Conservation (phyloP, 64 coral and sea anemone species). For the Acropora tenuis region DNA sequence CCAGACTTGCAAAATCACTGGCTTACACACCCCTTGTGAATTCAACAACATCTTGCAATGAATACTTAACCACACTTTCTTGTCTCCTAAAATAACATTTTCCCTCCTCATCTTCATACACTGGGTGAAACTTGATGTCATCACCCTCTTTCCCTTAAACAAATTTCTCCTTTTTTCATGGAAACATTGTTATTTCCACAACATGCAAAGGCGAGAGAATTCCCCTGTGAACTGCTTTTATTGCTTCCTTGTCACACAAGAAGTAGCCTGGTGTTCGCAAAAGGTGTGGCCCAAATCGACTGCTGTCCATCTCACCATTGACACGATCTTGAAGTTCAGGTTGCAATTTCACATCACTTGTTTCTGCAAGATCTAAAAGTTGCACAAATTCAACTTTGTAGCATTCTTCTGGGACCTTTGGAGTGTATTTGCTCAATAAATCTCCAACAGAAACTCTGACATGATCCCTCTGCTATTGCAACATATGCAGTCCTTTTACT, state of each 20-base stretch:
- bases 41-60: too few species aligned
- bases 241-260: constrained; percentile 85
- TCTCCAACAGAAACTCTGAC: constrained; percentile 76
- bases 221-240: constrained; percentile 30
- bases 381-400: constrained; percentile 91
- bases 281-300: constrained; percentile 57
- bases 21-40: too few species aligned
- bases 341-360: not conserved
- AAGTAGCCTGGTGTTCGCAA: constrained; percentile 83
- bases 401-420: constrained; percentile 71
- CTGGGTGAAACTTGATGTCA: constrained; percentile 68
- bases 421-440: constrained; percentile 83
- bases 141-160: constrained; percentile 3
- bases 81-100: constrained; percentile 90
- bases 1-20: too few species aligned
- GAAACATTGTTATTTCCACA: constrained; percentile 85
- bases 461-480: constrained; percentile 78
- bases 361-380: constrained; percentile 30
- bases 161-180: constrained; percentile 47
- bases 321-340: constrained; percentile 10
- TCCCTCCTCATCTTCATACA: constrained; percentile 90
- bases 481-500: too few species aligned
- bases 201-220: constrained; percentile 52
- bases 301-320: not conserved
- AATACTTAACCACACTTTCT: constrained; percentile 81